Percentiles rank a stretch among this genome's conserved stretches.
Conservation (phyloP, 1,140 invertebrate genomes). For the Drosophila fuyamai region DNA sequence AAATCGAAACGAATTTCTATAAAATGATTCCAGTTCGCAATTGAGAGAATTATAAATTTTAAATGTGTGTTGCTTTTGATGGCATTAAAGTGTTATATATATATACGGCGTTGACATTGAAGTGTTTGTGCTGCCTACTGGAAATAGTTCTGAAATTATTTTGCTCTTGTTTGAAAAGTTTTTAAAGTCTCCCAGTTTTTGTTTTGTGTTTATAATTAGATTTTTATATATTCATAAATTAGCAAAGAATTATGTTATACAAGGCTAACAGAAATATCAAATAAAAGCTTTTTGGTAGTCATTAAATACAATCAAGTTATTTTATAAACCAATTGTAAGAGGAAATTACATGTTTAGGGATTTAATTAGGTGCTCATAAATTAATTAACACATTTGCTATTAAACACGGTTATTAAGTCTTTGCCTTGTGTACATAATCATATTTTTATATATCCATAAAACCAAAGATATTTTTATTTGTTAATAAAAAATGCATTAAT, state of each 20-base stretch:
- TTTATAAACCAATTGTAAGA: background rate
- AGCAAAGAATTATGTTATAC: slow-evolving; percentile 21
- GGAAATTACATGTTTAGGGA: background rate
- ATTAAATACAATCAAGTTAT: background rate
- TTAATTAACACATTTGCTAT: background rate
- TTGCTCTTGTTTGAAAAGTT: slow-evolving; percentile 18
- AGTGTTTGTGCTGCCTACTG: slow-evolving; percentile 26
- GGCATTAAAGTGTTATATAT: slow-evolving; percentile 12
- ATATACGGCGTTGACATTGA: slow-evolving; percentile 49
- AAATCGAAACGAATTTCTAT: slow-evolving; percentile 35
- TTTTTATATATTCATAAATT: slow-evolving; percentile 1
- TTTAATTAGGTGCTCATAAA: background rate
- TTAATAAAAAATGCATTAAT: too few species aligned
- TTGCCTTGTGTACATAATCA: too few species aligned
- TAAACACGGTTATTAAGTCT: background rate
- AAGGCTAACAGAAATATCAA: slow-evolving; percentile 11
- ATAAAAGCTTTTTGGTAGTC: background rate
- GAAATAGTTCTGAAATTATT: slow-evolving; percentile 26
- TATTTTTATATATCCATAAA: background rate
- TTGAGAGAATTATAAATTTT: background rate
- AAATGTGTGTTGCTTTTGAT: background rate
- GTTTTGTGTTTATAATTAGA: slow-evolving; percentile 30
- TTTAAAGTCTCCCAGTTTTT: slow-evolving; percentile 21
- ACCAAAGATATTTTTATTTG: background rate
- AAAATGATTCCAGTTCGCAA: slow-evolving; percentile 23